phyloP scores from a whole-genome alignment of 2,888 invertebrate species.

The Dysmachus trigonus region DNA sequence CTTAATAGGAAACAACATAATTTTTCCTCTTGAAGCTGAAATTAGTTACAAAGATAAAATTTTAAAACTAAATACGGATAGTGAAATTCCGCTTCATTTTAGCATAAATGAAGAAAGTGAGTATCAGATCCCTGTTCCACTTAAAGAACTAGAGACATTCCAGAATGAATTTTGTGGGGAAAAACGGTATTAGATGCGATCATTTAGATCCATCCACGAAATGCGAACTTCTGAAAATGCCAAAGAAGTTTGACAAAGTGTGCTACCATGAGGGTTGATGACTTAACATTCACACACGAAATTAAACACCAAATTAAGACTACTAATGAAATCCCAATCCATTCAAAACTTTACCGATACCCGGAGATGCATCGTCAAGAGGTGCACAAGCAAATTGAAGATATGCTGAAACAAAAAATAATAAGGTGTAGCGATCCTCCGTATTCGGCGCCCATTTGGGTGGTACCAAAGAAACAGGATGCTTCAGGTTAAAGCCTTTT shows the following conservation, averaged over 20 bases:
- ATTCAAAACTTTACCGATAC: conserved; percentile 46
- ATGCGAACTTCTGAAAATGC: not conserved
- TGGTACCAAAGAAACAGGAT: not conserved
- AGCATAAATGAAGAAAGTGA: conserved; percentile 32
- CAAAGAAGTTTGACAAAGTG: conserved; percentile 5
- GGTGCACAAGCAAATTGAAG: conserved; percentile 10
- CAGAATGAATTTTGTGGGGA: not conserved
- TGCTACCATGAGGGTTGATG: conserved; percentile 37
- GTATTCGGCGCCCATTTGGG: conserved; percentile 46
- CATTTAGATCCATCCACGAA: conserved; percentile 4
- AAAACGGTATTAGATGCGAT: not conserved
- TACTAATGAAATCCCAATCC: conserved; percentile 44
- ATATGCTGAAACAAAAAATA: conserved; percentile 44
- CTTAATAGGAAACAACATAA: conserved; percentile 43
- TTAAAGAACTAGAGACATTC: not conserved
- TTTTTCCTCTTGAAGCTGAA: not conserved
- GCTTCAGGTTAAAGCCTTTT: too few species aligned
- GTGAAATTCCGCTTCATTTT: conserved; percentile 35
- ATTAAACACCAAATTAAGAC: conserved; percentile 47
- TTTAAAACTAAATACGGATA: not conserved
- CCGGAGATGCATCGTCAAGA: conserved; percentile 35
- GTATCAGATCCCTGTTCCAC: conserved; percentile 3
- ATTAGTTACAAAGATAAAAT: conserved; percentile 29
- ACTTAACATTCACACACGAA: conserved; percentile 22
- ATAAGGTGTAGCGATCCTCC: conserved; percentile 45